Evolutionary conservation across 2,113 vertebrate species (phyloP).

Genomic region (Puntigrus tetrazona): DNA sequence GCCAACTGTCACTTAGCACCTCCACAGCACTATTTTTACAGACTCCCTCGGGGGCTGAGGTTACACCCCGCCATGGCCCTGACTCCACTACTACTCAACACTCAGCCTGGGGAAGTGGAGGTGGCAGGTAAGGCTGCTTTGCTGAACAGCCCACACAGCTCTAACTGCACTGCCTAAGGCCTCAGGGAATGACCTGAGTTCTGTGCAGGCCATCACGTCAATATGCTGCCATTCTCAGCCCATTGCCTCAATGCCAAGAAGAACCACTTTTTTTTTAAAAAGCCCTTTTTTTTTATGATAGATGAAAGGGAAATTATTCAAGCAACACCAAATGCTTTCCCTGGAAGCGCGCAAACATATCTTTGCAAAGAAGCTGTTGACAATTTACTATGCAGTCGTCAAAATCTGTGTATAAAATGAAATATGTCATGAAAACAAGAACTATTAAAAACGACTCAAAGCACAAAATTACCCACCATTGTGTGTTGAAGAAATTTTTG

Average conservation of each 20-base stretch:
- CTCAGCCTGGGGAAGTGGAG: constrained; percentile 42
- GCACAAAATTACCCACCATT: constrained; percentile 60
- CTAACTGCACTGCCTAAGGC: constrained; percentile 17
- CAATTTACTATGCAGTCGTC: background rate
- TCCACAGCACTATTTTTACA: constrained; percentile 69
- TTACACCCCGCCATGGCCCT: constrained; percentile 60
- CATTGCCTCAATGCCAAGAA: background rate
- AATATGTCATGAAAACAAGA: background rate
- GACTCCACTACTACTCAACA: constrained; percentile 42
- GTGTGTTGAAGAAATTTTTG: constrained; percentile 69
- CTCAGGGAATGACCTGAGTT: constrained; percentile 3
- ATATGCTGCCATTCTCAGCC: background rate
- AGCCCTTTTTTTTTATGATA: background rate
- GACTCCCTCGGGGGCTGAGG: constrained; percentile 71
- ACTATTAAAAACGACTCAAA: background rate
- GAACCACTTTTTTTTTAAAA: background rate
- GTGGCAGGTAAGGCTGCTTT: constrained; percentile 40
- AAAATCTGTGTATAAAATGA: background rate
- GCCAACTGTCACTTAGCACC: constrained; percentile 61
- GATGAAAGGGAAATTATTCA: background rate
- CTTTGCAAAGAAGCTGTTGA: background rate
- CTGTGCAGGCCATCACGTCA: background rate
- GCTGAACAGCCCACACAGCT: constrained; percentile 19
- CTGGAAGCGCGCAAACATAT: background rate
- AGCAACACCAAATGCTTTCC: background rate